A percentile compares a stretch with the other conserved stretches of the same genome.
phyloP scores from a whole-genome alignment of 92 coral and sea anemone species.

The Epizoanthus ramosus region DNA sequence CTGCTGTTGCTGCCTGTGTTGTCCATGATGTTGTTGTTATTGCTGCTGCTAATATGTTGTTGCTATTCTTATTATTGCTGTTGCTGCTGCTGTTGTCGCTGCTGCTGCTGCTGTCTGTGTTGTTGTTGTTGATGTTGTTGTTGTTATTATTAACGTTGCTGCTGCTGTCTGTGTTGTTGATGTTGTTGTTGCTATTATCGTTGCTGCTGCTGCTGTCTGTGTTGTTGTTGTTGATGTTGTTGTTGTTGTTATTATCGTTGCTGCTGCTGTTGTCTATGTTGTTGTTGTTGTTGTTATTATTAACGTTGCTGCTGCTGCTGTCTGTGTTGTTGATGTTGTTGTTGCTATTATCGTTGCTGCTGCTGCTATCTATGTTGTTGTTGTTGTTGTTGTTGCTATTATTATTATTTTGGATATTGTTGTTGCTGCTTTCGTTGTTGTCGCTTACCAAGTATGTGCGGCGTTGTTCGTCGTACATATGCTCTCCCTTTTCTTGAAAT shows the following conservation, averaged over 20 bases:
- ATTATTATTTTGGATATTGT: background rate
- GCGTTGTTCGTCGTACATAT: slow-evolving; percentile 67
- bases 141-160: background rate
- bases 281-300: background rate
- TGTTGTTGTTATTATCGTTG: background rate
- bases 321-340: background rate
- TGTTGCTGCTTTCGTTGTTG: background rate
- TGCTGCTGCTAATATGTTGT: background rate
- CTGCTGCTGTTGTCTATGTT: background rate
- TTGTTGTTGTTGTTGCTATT: background rate
- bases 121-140: background rate
- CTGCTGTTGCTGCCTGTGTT: background rate
- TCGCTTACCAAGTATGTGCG: slow-evolving; percentile 65
- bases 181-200: background rate
- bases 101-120: background rate
- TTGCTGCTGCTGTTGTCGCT: background rate
- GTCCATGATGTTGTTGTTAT: background rate
- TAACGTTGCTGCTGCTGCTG: background rate
- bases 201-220: background rate
- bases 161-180: background rate
- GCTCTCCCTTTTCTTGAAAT: slow-evolving; percentile 67
- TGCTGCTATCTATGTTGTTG: background rate
- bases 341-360: background rate
- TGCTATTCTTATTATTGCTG: background rate
- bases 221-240: background rate